Evolutionary conservation across 2,888 invertebrate genomes (phyloP), one percentile per base, ranked within the genome.

Genomic region (Dolomedes plantarius): DNA sequence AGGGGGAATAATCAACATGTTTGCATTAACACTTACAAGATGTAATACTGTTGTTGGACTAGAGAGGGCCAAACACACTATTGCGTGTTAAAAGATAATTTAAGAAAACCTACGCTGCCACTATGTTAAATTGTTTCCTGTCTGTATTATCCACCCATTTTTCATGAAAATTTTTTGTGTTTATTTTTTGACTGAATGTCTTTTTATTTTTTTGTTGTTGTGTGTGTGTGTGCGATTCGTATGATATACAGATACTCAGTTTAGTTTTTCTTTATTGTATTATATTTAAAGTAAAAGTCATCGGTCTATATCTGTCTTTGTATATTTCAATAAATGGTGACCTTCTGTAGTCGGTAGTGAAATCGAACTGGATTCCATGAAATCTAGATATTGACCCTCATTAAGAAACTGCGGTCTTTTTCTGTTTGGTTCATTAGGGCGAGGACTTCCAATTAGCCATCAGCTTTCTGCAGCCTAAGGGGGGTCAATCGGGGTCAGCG

Each of bases 401-500:
- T 56, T 56, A 56, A 56, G 23, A 23, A 5, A 56, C 23, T 5
- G 56, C 56, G 56, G 56, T 23, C 56, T 56, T 56, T 56, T 56
- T 56, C 56, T 56, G 5, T 56, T 19, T 23, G 13, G 23, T 56
- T 56, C 56, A 23, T 56, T 56, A 56, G 23, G 56, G 56, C 23
- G 56, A 56, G 23, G 56, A 56, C 23, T 56, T 56, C 56, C 56
- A 56, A 56, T 56, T 56, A 56, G 56, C 56, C 56, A 23, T 56
- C 56, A 23, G 23, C 56, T 56, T 19, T 56, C 23, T 56, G 3
- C 56, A 56, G 56, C 56, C 23, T 23, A 23, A 56, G 56, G 56
- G 68, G 78, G 77, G 78, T 83, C 83, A 83, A 50, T 3, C 13
- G 67, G 68, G 85, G 85, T 85, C 85, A 83, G 31, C 28, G 32